These are phyloP conservation scores for Digitonthophagus gazella DNA, from an alignment of 2,888 invertebrate genomes.

Conservation along the genomic window DNA sequence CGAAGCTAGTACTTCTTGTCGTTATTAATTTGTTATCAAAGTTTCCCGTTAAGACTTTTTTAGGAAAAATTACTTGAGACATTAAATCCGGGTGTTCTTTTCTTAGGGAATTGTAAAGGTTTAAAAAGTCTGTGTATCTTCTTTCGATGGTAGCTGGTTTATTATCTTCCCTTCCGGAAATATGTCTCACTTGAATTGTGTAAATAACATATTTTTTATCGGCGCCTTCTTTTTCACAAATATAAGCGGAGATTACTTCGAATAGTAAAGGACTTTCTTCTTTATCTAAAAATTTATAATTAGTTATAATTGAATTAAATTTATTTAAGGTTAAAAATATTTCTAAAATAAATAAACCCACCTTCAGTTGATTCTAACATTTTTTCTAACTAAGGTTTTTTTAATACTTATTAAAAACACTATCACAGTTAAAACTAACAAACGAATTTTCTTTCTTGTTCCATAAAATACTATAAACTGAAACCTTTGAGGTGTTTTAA, in stretches of 20 bases:
- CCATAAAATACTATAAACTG: too few species aligned
- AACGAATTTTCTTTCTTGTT: background rate
- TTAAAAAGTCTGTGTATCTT: conserved; percentile 70
- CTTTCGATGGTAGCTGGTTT: conserved; percentile 65
- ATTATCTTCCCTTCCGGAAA: conserved; percentile 57
- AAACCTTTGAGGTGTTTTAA: too few species aligned
- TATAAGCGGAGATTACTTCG: conserved; percentile 67
- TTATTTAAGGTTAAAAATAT: background rate
- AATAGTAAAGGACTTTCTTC: conserved; percentile 55
- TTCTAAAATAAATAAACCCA: background rate
- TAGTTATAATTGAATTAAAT: background rate
- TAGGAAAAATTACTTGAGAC: conserved; percentile 60
- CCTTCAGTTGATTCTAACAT: background rate
- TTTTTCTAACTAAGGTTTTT: background rate
- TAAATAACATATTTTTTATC: conserved; percentile 72
- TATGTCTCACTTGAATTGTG: conserved; percentile 63
- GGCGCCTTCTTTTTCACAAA: conserved; percentile 58
- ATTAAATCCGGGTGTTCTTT: conserved; percentile 59
- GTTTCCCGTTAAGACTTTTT: conserved; percentile 68
- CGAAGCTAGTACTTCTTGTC: conserved; percentile 64
- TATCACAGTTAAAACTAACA: background rate
- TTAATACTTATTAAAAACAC: background rate
- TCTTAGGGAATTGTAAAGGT: conserved; percentile 62
- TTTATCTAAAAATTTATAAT: conserved; percentile 28
- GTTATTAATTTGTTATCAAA: conserved; percentile 68